A percentile compares a stretch with the other conserved stretches of the same genome.
These are phyloP conservation scores for Rhizoglyphus robini DNA, from an alignment of 1,140 invertebrate species.

Conservation along the genomic window DNA sequence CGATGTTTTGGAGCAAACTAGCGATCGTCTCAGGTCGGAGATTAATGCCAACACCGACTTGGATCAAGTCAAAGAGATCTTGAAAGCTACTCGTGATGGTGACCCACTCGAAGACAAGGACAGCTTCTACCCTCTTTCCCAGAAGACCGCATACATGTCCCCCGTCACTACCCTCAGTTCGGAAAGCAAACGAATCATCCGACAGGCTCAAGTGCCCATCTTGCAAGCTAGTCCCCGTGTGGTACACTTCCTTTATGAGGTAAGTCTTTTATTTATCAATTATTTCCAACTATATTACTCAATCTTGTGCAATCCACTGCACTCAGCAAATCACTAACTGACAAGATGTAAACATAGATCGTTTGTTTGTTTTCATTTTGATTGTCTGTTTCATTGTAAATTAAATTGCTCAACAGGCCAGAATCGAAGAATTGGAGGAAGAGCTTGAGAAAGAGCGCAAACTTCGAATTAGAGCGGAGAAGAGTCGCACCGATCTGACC, in stretches of 20 bases:
- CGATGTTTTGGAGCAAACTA: background rate
- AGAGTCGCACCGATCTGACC: constrained; percentile 86
- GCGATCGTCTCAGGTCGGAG: background rate
- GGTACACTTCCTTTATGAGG: constrained; percentile 23
- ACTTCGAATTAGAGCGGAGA: constrained; percentile 89
- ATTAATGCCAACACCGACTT: constrained; percentile 10
- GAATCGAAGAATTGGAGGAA: constrained; percentile 94
- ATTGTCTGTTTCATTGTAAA: background rate
- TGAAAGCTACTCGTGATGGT: constrained; percentile 11
- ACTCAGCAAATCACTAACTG: background rate
- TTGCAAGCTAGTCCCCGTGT: constrained; percentile 22
- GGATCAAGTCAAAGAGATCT: constrained; percentile 14
- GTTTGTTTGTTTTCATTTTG: background rate
- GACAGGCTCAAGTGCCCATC: constrained; percentile 22
- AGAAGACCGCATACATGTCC: constrained; percentile 21
- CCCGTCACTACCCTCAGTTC: constrained; percentile 17
- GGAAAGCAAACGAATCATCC: constrained; percentile 22
- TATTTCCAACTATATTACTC: no score
- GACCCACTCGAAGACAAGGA: constrained; percentile 21
- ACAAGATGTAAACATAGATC: background rate
- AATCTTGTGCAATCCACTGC: background rate
- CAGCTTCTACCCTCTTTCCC: constrained; percentile 19
- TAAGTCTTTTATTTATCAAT: background rate
- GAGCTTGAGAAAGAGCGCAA: constrained; percentile 95
- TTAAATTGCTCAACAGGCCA: constrained; percentile 37